Evolutionary conservation across 2,888 invertebrate species (phyloP), one percentile per base, ranked within the genome.

Genomic region (Phymatocera aterrima): DNA sequence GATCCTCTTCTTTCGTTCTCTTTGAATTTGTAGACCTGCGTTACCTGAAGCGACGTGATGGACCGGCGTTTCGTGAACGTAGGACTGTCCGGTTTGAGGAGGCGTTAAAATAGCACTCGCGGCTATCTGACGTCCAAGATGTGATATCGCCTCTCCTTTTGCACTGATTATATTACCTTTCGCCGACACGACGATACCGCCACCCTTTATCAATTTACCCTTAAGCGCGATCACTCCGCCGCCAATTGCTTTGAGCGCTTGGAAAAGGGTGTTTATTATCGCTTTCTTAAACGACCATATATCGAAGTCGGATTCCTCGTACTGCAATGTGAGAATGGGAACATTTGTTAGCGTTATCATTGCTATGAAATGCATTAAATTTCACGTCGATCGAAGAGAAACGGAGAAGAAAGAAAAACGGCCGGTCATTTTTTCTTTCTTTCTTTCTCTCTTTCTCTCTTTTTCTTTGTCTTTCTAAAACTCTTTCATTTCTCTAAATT

Each of bases 141-240:
- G 94, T 77, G 95, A 94, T 82, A 97, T 95, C 5, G 94, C 95
- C 82, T 97, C 96, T 2, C 97, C 97, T 85, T 96, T 95, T 24
- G 93, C 93, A 15, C 94, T 93, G 79, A 96, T 94, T 68, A 96
- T 92, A 86, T 93, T 93, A 28, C 94, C 95, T 83, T 94, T 93
- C 12, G 94, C 93, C 24, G 93, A 92, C 31, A 94, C 90, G 21
- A 94, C 89, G 84, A 94, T 93, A 12, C 97, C 97, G 77, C 96
- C 94, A 57, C 96, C 97, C 91, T 97, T 97, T 84, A 97, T 95
- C 37, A 97, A 91, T 89, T 97, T 96, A 0, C 97, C 97, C 87
- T 96, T 97, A n/a, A 97, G 92, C 34, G 97, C 97, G 2, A 97
- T 94, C 10, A 96, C 95, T 68, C 97, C 96, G 10, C 97, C 97